Evolutionary conservation across 2,888 invertebrate species (phyloP), one percentile per base, ranked within the genome.

Genomic region (Microdon myrmicae): DNA sequence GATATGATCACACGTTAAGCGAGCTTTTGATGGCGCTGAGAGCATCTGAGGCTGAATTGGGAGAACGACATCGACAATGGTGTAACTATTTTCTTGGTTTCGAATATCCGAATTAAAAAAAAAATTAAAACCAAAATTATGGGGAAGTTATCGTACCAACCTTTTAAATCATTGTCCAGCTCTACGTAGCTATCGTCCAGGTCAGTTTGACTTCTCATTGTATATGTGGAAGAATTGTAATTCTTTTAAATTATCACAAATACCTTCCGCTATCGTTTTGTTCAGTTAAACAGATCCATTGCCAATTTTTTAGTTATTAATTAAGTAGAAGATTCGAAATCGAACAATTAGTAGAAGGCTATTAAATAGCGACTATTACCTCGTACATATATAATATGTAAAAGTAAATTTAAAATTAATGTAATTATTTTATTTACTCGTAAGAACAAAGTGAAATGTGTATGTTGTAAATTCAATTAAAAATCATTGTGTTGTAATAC

Each of bases 81-180:
- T 79, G 79, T 68, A 70, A 74, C 8, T 61, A 79, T 35, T 77
- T 78, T 68, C 70, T 79, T 10, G 75, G 76, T 32, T 79, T 79
- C 39, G 73, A 73, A 49, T 69, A 71, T 55, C 44, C 49, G 19
- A 59, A 59, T 35, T 66, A 43, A 66, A n/a, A n/a, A n/a, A n/a
- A n/a, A n/a, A n/a, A n/a, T n/a, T n/a, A n/a, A n/a, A n/a, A n/a
- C n/a, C n/a, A n/a, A n/a, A n/a, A n/a, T n/a, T n/a, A n/a, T n/a
- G n/a, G n/a, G n/a, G n/a, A n/a, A n/a, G n/a, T n/a, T n/a, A n/a
- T n/a, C n/a, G n/a, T n/a, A n/a, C n/a, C n/a, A n/a, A n/a, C n/a
- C n/a, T n/a, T n/a, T n/a, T n/a, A n/a, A n/a, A n/a, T n/a, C n/a
- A n/a, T n/a, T n/a, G n/a, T n/a, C n/a, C n/a, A n/a, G n/a, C n/a